Base-by-base conservation (phyloP, 2,888 invertebrate genomes). In the Eupithecia insigniata region DNA sequence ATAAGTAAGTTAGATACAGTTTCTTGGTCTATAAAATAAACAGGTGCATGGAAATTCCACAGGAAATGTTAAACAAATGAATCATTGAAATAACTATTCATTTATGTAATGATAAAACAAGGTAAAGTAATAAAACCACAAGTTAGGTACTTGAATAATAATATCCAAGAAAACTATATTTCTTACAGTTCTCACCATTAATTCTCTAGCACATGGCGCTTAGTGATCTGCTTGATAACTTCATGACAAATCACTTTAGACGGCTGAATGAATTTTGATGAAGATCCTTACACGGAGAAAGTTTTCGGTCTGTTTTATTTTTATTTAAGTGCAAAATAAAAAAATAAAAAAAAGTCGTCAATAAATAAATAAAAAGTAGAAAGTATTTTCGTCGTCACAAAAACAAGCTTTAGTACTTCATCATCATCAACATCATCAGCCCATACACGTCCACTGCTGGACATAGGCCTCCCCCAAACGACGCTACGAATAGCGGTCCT, bases 21-120 rank as follows among this genome's bases (percentile, higher is more conserved):
- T n/a, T 22, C 55, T 55, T 26, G 26, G 12, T 5, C 4, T 55
- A 26, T 55, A 14, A 55, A 26, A 26, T 3, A 55, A 61, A 51
- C 55, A 61, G 46, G 69, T 69, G 62, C 32, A 22, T 30, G 78
- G 79, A 70, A 79, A 81, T 79, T 62, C 72, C 74, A 69, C 55
- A 79, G 81, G 81, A 81, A 76, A 60, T 82, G 78, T 12, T 34
- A 22, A n/a, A 55, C 26, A 14, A n/a, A 62, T 62, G 61, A 62
- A n/a, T 62, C 61, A 62, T 10, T 30, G 10, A 22, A n/a, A 32
- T 62, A 62, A 12, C 22, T 34, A 62, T 1, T 60, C 10, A 10
- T 30, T 60, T 60, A 58, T n/a, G n/a, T 36, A 12, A 36, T 12
- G 12, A 34, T n/a, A n/a, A 34, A 61, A 34, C 26, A 55, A n/a